A percentile compares a stretch with the other conserved stretches of the same genome.
phyloP scores from a whole-genome alignment of 1,140 invertebrate genomes.

The Chelonus insularis region DNA sequence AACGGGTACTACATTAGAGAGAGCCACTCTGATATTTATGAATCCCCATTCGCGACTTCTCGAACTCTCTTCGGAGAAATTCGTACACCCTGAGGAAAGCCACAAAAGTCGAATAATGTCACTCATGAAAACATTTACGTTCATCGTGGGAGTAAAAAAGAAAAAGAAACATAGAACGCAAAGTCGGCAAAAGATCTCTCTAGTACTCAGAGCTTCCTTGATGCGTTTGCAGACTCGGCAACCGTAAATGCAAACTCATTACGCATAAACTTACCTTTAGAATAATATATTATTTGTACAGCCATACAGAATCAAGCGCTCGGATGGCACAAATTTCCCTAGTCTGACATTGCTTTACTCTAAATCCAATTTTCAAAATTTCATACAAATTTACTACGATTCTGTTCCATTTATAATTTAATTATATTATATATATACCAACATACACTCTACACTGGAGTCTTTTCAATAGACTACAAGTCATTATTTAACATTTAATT shows the following conservation, averaged over 20 bases:
- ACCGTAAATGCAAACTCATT: conserved; percentile 26
- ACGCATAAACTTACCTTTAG: conserved; percentile 17
- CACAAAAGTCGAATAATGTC: conserved; percentile 21
- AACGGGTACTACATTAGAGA: conserved; percentile 29
- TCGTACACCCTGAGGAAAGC: conserved; percentile 8
- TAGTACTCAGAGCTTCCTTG: not conserved
- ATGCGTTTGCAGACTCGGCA: conserved; percentile 20
- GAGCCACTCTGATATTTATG: conserved; percentile 28
- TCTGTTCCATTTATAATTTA: not conserved
- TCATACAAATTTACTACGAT: not conserved
- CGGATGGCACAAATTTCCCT: conserved; percentile 16
- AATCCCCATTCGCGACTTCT: conserved; percentile 17
- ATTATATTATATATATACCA: not conserved
- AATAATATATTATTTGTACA: conserved; percentile 13
- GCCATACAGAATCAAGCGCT: not conserved
- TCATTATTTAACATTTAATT: no score
- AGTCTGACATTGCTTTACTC: not conserved
- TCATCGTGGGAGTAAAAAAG: conserved; percentile 10
- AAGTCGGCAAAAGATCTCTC: conserved; percentile 11
- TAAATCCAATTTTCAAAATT: not conserved
- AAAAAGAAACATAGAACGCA: not conserved
- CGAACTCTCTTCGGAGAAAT: not conserved
- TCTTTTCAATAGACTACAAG: no score
- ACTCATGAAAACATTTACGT: conserved; percentile 19
- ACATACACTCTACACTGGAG: no score